Evolutionary conservation across 2,888 invertebrate species (phyloP).

Genomic region (Eupithecia exiguata): DNA sequence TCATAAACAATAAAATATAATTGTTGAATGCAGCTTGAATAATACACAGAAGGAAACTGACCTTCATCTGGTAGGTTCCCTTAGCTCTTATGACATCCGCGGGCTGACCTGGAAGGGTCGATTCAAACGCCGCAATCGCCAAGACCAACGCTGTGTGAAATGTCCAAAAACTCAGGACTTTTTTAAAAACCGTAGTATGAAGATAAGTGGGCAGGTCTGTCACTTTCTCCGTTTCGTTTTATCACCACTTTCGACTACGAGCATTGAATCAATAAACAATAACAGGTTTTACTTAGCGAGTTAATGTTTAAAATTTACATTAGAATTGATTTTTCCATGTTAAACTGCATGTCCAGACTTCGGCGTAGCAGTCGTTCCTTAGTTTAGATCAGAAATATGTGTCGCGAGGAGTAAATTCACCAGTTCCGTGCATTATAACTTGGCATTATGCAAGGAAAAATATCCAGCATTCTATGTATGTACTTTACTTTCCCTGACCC

Average conservation of each 20-base stretch:
- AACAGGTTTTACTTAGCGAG: conserved; percentile 10
- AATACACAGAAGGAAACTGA: not conserved
- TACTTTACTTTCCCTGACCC: too few relatives aligned
- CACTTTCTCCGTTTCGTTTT: conserved; percentile 40
- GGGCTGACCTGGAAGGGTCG: not conserved
- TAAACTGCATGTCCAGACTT: not conserved
- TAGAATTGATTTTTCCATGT: not conserved
- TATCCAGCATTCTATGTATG: too few relatives aligned
- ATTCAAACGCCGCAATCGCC: not conserved
- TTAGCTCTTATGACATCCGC: not conserved
- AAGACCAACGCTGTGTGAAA: not conserved
- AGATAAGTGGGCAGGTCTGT: conserved; percentile 6
- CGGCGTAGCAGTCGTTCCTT: not conserved
- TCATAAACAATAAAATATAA: too few relatives aligned
- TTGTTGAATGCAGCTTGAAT: not conserved
- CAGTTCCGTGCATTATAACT: too few relatives aligned
- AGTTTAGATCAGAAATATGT: not conserved
- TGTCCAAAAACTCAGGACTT: not conserved
- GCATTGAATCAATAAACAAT: conserved; percentile 27
- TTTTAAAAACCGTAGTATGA: conserved; percentile 6
- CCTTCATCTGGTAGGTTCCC: not conserved
- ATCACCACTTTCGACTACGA: conserved; percentile 41
- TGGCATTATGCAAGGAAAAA: too few relatives aligned
- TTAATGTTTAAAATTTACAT: not conserved
- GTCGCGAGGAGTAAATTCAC: not conserved